These are phyloP conservation scores for Sclerurus mexicanus DNA, from an alignment of 2,113 vertebrate species.

Conservation along the genomic window DNA sequence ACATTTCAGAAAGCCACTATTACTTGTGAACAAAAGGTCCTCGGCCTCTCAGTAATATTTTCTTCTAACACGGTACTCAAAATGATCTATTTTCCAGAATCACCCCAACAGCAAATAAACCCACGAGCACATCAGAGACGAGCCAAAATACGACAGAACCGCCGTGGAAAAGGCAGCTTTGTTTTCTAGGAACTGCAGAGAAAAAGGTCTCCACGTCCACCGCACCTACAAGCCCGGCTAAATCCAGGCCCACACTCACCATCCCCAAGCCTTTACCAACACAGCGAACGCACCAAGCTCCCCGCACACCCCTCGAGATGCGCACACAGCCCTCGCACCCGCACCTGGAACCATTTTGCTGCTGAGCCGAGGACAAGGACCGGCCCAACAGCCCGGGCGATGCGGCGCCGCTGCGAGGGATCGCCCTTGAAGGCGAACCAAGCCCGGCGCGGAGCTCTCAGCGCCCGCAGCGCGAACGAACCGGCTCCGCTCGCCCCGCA, in stretches of 20 bases:
- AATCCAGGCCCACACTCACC: not conserved
- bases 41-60: not conserved
- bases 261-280: not conserved
- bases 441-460: not conserved
- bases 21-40: conserved; percentile 1
- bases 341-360: not conserved
- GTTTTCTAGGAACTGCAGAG: not conserved
- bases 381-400: not conserved
- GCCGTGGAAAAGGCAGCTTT: not conserved
- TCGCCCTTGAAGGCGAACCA: not conserved
- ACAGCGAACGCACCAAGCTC: not conserved
- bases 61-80: not conserved
- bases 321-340: not conserved
- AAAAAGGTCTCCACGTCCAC: not conserved
- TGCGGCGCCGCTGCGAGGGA: not conserved
- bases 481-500: not conserved
- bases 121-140: not conserved
- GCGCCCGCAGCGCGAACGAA: not conserved
- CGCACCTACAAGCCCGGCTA: not conserved
- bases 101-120: not conserved
- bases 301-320: not conserved
- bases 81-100: not conserved
- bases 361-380: not conserved
- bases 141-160: not conserved
- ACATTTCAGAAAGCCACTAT: not conserved